phyloP scores from a whole-genome alignment of 2,797 vertebrate species.

The Clarias platycephalus region DNA sequence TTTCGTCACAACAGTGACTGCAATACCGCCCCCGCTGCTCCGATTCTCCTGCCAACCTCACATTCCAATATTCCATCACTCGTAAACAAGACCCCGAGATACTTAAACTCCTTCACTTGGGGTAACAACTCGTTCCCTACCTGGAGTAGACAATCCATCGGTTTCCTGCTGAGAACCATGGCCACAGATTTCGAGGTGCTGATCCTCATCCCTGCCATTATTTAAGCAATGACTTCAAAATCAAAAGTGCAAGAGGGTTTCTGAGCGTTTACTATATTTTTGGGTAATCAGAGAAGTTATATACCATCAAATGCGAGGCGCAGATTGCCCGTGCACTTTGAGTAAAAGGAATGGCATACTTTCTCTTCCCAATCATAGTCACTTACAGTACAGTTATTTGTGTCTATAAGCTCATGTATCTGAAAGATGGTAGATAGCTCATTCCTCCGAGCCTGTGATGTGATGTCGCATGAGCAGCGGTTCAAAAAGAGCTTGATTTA shows the following conservation, averaged over 20 bases:
- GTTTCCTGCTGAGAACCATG: too few relatives aligned
- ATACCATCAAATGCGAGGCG: neutral
- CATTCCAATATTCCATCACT: too few relatives aligned
- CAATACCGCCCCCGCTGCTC: too few relatives aligned
- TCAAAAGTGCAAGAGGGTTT: neutral
- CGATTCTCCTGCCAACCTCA: too few relatives aligned
- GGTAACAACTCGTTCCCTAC: too few relatives aligned
- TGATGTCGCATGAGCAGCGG: neutral
- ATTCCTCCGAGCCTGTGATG: neutral
- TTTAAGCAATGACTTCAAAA: neutral
- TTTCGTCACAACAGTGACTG: too few relatives aligned
- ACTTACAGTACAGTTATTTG: neutral
- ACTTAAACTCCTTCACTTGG: too few relatives aligned
- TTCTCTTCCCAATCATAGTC: neutral
- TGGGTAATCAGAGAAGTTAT: neutral
- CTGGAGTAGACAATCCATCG: too few relatives aligned
- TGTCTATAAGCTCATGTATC: neutral
- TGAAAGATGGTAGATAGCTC: neutral
- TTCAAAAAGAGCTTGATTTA: neutral
- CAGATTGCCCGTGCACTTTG: neutral
- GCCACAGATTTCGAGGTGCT: too few relatives aligned
- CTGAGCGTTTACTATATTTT: neutral
- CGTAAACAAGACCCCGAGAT: too few relatives aligned
- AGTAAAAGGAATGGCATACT: neutral
- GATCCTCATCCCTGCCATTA: too few relatives aligned